These are phyloP conservation scores for Agriopis aurantiaria DNA, from an alignment of 2,888 invertebrate species.

Conservation along the genomic window DNA sequence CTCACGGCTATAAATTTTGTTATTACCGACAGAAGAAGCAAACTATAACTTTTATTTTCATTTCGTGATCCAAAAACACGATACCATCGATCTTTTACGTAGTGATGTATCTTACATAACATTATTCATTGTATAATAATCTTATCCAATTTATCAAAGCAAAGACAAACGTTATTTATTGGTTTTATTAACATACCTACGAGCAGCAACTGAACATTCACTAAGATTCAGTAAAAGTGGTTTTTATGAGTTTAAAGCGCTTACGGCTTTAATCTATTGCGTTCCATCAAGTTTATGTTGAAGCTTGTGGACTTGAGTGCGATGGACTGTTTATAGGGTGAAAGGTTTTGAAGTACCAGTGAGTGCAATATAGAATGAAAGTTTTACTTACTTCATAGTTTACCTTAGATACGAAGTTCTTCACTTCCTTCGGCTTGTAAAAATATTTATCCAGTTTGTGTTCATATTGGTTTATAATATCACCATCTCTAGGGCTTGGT, in stretches of 20 bases:
- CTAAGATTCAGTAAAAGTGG: slow-evolving; percentile 26
- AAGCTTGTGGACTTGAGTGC: slow-evolving; percentile 18
- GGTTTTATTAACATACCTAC: slow-evolving; percentile 29
- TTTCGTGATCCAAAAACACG: slow-evolving; percentile 43
- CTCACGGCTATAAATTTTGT: slow-evolving; percentile 43
- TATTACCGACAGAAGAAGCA: slow-evolving; percentile 35
- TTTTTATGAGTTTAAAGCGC: slow-evolving; percentile 23
- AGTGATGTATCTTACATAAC: slow-evolving; percentile 40
- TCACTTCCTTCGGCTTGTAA: slow-evolving; percentile 71
- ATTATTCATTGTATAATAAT: slow-evolving; percentile 42
- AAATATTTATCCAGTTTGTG: slow-evolving; percentile 80
- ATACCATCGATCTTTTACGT: slow-evolving; percentile 43
- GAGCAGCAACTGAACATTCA: slow-evolving; percentile 19
- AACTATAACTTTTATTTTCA: slow-evolving; percentile 44
- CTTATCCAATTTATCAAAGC: slow-evolving; percentile 43
- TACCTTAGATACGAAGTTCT: slow-evolving; percentile 74
- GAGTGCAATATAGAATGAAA: slow-evolving; percentile 21
- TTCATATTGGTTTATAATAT: slow-evolving; percentile 66
- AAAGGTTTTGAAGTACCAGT: slow-evolving; percentile 27
- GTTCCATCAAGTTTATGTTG: slow-evolving; percentile 9
- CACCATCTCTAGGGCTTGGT: slow-evolving; percentile 56
- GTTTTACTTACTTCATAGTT: slow-evolving; percentile 64
- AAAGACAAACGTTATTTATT: slow-evolving; percentile 39
- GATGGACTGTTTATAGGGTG: slow-evolving; percentile 15
- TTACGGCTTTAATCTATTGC: slow-evolving; percentile 23